phyloP scores from a whole-genome alignment of 2,797 vertebrate genomes.

The Tenualosa ilisha region DNA sequence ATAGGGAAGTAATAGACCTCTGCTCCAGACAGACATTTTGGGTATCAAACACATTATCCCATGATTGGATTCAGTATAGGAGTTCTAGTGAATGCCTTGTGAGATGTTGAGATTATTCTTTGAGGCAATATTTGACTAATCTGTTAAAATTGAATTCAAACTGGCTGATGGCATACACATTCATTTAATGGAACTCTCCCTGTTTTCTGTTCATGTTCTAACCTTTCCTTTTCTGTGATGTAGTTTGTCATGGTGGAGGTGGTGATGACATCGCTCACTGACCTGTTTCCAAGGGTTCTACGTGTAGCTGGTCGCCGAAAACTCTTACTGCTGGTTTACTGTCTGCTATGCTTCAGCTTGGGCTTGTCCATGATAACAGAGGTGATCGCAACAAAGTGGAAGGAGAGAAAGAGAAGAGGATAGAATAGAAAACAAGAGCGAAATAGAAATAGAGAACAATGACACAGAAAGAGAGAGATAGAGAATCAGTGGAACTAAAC shows the following conservation, averaged over 20 bases:
- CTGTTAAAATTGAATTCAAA: too few relatives aligned
- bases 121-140: too few relatives aligned
- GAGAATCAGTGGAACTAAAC: background rate
- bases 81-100: too few relatives aligned
- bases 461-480: background rate
- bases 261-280: constrained; percentile 51
- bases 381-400: constrained; percentile 37
- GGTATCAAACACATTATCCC: too few relatives aligned
- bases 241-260: constrained; percentile 33
- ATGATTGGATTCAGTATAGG: too few relatives aligned
- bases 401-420: background rate
- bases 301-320: constrained; percentile 43
- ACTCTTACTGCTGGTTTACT: constrained; percentile 57
- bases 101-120: too few relatives aligned
- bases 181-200: too few relatives aligned
- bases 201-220: too few relatives aligned
- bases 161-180: too few relatives aligned
- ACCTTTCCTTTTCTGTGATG: too few relatives aligned
- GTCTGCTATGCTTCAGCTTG: constrained; percentile 52
- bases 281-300: constrained; percentile 54
- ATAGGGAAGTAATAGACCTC: too few relatives aligned
- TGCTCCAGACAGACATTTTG: too few relatives aligned
- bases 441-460: background rate
- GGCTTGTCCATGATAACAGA: constrained; percentile 55
- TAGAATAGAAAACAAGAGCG: background rate